A percentile compares a stretch with the other conserved stretches of the same genome.
Evolutionary conservation across 2,113 vertebrate genomes (phyloP).

Genomic region (Xerus inauris): DNA sequence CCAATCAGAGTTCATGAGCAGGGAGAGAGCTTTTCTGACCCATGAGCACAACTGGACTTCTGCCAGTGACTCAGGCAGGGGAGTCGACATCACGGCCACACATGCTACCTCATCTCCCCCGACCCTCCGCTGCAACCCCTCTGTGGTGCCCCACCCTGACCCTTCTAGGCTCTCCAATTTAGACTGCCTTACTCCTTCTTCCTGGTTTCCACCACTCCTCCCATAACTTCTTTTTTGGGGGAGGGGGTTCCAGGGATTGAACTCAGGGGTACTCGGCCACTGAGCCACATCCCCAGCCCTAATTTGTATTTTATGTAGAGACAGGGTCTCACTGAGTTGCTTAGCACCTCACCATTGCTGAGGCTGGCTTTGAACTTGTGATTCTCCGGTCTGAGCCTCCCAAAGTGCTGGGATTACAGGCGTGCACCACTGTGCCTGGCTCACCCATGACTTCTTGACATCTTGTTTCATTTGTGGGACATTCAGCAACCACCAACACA

Average conservation of each 20-base stretch:
- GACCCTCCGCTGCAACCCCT: no score
- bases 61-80: accelerated
- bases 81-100: background rate
- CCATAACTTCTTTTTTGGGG: background rate
- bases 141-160: background rate
- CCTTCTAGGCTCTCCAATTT: background rate
- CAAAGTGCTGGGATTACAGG: no score
- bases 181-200: background rate
- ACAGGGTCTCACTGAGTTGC: no score
- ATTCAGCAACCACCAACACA: accelerated
- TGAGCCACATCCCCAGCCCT: no score
- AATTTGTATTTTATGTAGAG: no score
- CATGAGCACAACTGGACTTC: background rate
- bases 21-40: background rate
- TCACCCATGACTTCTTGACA: background rate
- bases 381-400: no score
- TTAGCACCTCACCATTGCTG: no score
- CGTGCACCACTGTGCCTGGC: no score
- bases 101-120: background rate
- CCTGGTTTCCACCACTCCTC: background rate
- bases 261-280: no score
- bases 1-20: background rate
- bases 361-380: no score
- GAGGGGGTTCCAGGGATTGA: no score
- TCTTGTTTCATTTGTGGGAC: background rate